These are phyloP conservation scores for Nymphicus hollandicus DNA, from an alignment of 2,113 vertebrate species.

Conservation along the genomic window DNA sequence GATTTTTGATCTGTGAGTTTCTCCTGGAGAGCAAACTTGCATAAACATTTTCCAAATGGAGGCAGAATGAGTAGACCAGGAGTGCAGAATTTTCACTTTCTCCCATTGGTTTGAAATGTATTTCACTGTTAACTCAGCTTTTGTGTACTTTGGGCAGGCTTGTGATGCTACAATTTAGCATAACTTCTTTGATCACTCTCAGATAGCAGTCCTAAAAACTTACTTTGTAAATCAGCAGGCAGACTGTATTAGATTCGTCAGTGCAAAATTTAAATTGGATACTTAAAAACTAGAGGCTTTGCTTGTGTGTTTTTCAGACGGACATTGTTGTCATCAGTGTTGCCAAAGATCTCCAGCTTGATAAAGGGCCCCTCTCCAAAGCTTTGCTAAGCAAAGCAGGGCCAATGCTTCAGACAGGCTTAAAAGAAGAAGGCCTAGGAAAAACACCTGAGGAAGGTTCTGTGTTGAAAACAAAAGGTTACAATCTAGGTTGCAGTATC, in stretches of 20 bases:
- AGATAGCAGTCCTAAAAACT: not conserved
- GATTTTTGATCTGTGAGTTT: not conserved
- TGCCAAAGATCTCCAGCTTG: conserved; percentile 69
- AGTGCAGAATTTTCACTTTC: not conserved
- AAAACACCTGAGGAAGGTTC: conserved; percentile 18
- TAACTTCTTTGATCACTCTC: not conserved
- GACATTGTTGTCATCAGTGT: conserved; percentile 79
- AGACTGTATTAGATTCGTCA: not conserved
- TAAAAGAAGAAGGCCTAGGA: not conserved
- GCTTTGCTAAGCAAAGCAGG: conserved; percentile 81
- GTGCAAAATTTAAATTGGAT: not conserved
- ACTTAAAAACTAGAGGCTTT: not conserved
- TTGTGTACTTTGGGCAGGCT: not conserved
- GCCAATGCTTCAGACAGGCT: conserved; percentile 72
- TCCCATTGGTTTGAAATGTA: not conserved
- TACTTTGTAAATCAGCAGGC: not conserved
- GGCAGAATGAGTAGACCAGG: not conserved
- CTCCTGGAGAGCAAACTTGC: not conserved
- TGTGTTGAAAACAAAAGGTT: conserved; percentile 78
- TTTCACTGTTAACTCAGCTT: not conserved
- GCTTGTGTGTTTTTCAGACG: conserved; percentile 70
- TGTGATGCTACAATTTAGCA: not conserved
- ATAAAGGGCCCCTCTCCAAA: conserved; percentile 69
- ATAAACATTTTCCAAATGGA: not conserved
- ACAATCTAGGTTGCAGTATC: conserved; percentile 66